Conservation (phyloP, 2,113 vertebrate genomes). For the Pelvicachromis taeniatus region DNA sequence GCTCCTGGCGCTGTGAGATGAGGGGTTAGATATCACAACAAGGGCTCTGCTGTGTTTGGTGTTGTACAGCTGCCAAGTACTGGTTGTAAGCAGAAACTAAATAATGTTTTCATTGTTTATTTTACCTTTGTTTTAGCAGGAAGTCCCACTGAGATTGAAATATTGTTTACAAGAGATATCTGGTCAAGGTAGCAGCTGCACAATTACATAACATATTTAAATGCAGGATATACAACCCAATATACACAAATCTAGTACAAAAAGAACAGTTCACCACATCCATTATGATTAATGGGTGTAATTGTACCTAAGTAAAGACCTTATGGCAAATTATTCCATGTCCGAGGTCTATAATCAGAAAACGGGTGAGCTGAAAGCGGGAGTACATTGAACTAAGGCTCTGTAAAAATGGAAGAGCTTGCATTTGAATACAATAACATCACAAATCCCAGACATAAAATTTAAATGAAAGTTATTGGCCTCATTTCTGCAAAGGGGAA, state of each 20-base stretch:
- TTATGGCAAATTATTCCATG: background rate
- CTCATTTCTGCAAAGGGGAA: background rate
- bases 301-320: background rate
- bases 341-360: background rate
- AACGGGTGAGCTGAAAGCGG: background rate
- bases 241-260: background rate
- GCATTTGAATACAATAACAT: background rate
- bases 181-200: background rate
- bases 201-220: background rate
- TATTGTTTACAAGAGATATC: background rate
- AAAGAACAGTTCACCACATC: background rate
- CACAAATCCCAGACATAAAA: background rate
- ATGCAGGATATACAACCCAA: background rate
- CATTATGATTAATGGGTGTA: background rate
- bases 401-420: background rate
- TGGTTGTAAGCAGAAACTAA: background rate
- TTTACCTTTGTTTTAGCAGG: background rate
- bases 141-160: background rate
- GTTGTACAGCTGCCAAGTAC: background rate
- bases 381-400: background rate
- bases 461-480: background rate
- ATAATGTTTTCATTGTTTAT: background rate
- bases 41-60: background rate
- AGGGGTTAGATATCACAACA: background rate
- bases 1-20: background rate